Percentiles rank a stretch among this genome's conserved stretches.
These are phyloP conservation scores for Micronisus gabar DNA, from an alignment of 2,113 vertebrate genomes.

Conservation along the genomic window DNA sequence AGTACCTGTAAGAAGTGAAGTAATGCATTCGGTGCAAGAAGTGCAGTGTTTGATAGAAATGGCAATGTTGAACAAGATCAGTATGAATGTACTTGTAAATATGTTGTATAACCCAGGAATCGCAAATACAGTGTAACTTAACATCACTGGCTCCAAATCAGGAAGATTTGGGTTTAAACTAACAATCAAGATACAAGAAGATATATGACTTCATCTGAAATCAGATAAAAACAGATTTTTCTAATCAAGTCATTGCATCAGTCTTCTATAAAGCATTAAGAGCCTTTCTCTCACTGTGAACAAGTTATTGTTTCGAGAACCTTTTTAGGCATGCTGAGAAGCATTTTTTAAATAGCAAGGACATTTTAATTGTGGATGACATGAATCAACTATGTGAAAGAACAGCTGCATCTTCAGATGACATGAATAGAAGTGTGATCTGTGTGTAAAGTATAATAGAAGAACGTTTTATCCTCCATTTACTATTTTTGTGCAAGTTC, in stretches of 20 bases:
- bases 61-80: neutral
- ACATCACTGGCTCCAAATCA: neutral
- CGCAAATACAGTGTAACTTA: neutral
- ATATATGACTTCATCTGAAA: neutral
- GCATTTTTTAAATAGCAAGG: conserved; percentile 70
- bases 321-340: conserved; percentile 57
- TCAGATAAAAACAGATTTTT: neutral
- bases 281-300: conserved; percentile 7
- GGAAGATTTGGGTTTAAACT: neutral
- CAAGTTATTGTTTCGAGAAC: conserved; percentile 51
- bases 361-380: conserved; percentile 74
- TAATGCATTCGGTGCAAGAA: neutral
- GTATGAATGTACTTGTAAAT: neutral
- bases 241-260: neutral
- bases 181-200: neutral
- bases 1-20: neutral
- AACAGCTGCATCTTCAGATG: conserved; percentile 75
- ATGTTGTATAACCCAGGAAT: neutral
- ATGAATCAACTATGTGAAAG: conserved; percentile 69
- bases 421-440: conserved; percentile 49
- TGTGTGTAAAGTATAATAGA: conserved; percentile 37
- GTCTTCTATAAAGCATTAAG: conserved; percentile 20
- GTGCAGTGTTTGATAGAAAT: neutral
- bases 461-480: neutral
- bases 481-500: neutral